Percentiles rank a stretch among this genome's conserved stretches.
These are phyloP conservation scores for Brachypodius melanocephalos DNA, from an alignment of 2,113 vertebrate genomes.

Conservation along the genomic window DNA sequence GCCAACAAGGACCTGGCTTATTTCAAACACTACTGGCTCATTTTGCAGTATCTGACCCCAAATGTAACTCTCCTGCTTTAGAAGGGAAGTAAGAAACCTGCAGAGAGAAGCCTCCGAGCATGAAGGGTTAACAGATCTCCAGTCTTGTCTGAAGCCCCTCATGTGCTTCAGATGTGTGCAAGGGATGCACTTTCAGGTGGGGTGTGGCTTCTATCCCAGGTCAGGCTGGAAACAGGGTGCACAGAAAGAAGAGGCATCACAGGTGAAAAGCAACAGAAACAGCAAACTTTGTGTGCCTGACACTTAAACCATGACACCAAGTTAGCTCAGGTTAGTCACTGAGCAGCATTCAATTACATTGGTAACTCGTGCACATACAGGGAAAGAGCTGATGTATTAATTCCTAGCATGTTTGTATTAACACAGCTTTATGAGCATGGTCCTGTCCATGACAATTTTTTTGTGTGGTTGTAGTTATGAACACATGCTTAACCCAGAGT, in stretches of 20 bases:
- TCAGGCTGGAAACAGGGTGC: not conserved
- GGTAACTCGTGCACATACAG: accelerated
- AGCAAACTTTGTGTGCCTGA: not conserved
- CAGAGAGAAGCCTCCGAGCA: not conserved
- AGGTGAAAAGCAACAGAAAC: not conserved
- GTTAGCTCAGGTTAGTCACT: not conserved
- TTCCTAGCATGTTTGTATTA: not conserved
- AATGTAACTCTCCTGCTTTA: not conserved
- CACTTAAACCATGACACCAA: not conserved
- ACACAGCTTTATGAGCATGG: not conserved
- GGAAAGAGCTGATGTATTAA: not conserved
- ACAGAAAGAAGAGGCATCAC: not conserved
- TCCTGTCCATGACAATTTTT: not conserved
- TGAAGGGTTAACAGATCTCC: not conserved
- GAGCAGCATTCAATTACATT: not conserved
- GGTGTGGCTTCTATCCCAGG: not conserved
- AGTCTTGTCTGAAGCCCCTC: not conserved
- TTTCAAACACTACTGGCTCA: not conserved
- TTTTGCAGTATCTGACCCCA: not conserved
- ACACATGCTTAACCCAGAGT: not conserved
- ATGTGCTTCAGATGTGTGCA: accelerated
- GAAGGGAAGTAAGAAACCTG: not conserved
- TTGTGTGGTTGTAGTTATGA: not conserved
- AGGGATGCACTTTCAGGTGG: not conserved
- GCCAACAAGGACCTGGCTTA: not conserved